These are phyloP conservation scores for Sitobion miscanthi DNA, from an alignment of 1,140 invertebrate species.

Conservation along the genomic window DNA sequence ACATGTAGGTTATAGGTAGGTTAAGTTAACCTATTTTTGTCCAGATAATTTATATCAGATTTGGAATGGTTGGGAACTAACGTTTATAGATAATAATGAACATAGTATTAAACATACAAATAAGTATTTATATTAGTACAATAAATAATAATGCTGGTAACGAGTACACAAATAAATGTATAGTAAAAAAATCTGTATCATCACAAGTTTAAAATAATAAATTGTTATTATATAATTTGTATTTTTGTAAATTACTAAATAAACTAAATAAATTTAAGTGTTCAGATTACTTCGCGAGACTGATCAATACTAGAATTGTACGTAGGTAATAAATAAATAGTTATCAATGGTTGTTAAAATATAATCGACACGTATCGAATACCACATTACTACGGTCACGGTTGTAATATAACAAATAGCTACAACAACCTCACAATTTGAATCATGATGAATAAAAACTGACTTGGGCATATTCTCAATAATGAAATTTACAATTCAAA, in stretches of 20 bases:
- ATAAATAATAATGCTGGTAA: no score
- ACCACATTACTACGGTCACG: neutral
- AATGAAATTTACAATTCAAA: neutral
- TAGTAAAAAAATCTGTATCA: no score
- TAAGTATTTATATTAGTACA: no score
- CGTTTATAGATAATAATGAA: no score
- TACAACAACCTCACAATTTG: neutral
- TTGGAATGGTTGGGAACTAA: no score
- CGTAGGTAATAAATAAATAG: neutral
- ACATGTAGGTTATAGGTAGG: no score
- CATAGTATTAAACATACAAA: no score
- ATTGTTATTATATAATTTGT: neutral
- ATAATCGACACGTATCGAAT: neutral
- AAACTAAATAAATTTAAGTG: neutral
- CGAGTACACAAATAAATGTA: no score
- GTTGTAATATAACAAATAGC: neutral
- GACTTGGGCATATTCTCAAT: neutral
- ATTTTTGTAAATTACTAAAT: neutral
- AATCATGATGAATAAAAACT: neutral
- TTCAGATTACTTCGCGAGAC: neutral
- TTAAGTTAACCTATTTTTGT: no score
- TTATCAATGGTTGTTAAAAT: neutral
- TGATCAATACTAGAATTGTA: neutral
- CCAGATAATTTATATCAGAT: no score
- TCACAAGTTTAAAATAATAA: neutral